Conservation (phyloP, 2,113 vertebrate genomes). For the Neopipo cinnamomea region DNA sequence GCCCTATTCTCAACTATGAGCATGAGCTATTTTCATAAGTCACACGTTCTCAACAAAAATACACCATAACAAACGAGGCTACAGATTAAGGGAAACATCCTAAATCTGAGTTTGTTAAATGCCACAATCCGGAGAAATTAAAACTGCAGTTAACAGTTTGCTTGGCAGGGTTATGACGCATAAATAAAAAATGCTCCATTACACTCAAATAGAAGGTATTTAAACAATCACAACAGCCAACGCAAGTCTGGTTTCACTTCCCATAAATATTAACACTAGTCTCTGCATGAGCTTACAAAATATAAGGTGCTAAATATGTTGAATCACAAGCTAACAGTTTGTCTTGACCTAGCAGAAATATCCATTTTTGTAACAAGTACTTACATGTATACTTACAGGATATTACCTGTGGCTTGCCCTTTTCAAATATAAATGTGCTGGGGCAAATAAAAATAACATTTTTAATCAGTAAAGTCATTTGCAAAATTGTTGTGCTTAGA, state of each 20-base stretch:
- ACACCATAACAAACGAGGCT: background rate
- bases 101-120: background rate
- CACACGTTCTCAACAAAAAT: background rate
- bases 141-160: background rate
- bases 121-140: background rate
- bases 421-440: background rate
- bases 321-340: background rate
- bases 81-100: background rate
- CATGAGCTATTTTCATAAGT: background rate
- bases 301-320: background rate
- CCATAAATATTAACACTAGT: background rate
- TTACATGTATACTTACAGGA: background rate
- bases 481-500: background rate
- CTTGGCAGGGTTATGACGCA: background rate
- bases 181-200: background rate
- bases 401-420: background rate
- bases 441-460: background rate
- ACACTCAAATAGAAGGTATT: background rate
- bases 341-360: background rate
- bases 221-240: background rate
- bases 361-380: background rate
- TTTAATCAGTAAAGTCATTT: background rate
- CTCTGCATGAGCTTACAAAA: background rate
- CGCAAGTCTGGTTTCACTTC: background rate
- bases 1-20: accelerated